A percentile compares a stretch with the other conserved stretches of the same genome.
Conservation (phyloP, 1,140 invertebrate genomes). For the Sipha flava region DNA sequence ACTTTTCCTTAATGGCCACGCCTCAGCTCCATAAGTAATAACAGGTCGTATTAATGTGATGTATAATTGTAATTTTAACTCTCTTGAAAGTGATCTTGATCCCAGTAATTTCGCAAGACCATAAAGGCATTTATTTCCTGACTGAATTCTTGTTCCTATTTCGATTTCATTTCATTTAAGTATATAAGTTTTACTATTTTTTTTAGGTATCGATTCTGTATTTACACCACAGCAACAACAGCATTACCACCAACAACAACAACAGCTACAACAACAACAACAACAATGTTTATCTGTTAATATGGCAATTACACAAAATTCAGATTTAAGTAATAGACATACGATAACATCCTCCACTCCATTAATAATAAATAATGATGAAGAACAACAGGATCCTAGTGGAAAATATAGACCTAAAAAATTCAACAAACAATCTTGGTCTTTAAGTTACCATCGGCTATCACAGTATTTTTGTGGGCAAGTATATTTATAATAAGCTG, state of each 20-base stretch:
- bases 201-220: neutral
- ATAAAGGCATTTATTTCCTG: no score
- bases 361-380: neutral
- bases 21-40: no score
- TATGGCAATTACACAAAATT: neutral
- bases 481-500: neutral
- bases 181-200: neutral
- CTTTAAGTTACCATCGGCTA: neutral
- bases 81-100: no score
- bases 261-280: no score
- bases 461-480: neutral
- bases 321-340: neutral
- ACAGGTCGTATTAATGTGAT: no score
- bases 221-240: neutral
- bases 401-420: neutral
- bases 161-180: no score
- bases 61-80: no score
- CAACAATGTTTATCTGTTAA: neutral
- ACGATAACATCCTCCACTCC: neutral
- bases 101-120: no score
- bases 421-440: neutral
- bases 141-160: no score
- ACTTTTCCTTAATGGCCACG: no score
- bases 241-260: no score
- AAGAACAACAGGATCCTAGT: neutral